Evolutionary conservation across 2,888 invertebrate genomes (phyloP), one percentile per base, ranked within the genome.

Genomic region (Chelonus formosanus): DNA sequence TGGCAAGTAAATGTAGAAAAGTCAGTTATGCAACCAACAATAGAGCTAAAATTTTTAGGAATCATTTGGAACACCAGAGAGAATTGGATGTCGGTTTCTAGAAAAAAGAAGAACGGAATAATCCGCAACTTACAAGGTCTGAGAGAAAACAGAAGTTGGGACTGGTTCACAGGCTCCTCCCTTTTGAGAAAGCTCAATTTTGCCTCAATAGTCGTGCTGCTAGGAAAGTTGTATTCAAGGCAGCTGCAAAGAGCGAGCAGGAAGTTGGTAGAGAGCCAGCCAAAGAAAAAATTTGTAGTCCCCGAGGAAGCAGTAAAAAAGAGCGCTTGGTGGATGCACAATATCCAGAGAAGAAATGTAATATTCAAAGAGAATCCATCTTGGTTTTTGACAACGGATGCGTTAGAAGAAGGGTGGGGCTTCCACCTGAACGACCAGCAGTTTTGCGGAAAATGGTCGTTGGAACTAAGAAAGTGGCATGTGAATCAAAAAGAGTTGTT

Each of bases 101-200:
- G 5, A 40, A 5, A 40, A 5, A 4, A 40, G 4, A 4, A 40
- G 40, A 40, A 5, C 40, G 40, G 5, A 5, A 5, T 4, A 5
- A 5, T 5, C 40, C 40, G 5, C 40, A 5, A 5, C n/a, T n/a
- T n/a, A n/a, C n/a, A n/a, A n/a, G n/a, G n/a, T n/a, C n/a, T n/a
- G n/a, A n/a, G n/a, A n/a, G n/a, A n/a, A n/a, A n/a, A n/a, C n/a
- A 52, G 45, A 48, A 63, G 53, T 43, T 62, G 63, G 34, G 55
- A n/a, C 34, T 65, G 69, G n/a, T 60, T 65, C 32, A 63, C 63
- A 36, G 47, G 69, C 35, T 63, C 69, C 56, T 36, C 69, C 20
- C 65, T 73, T 3, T 43, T 73, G 20, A 69, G 70, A 7, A 65
- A 57, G n/a, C 44, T 70, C 5, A 71, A 71, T 32, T 72, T 71